Conservation (phyloP, 2,797 vertebrate species). For the Loriculus beryllinus region DNA sequence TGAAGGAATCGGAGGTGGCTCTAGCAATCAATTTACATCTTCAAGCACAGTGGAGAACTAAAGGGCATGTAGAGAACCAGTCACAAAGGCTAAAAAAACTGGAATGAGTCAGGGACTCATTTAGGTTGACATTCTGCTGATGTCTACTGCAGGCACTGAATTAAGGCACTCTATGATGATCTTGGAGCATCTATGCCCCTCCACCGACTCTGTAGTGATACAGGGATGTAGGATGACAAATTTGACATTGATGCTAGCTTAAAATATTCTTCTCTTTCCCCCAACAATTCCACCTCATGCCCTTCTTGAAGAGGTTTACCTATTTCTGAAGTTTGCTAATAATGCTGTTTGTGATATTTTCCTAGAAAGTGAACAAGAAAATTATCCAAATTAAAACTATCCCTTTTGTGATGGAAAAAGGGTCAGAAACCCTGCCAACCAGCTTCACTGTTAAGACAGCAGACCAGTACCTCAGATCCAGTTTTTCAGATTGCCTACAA, state of each 20-base stretch:
- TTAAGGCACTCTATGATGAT: not conserved
- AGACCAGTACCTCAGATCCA: not conserved
- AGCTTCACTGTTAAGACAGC: not conserved
- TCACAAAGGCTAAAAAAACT: not conserved
- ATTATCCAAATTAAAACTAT: not conserved
- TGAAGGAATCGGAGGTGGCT: constrained; percentile 7
- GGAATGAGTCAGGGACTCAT: constrained; percentile 12
- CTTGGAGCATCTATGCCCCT: not conserved
- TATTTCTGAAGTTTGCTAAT: not conserved
- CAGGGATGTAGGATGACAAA: not conserved
- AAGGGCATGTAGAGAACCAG: not conserved
- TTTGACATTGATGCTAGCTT: not conserved
- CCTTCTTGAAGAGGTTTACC: not conserved
- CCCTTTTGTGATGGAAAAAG: not conserved
- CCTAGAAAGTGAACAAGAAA: not conserved
- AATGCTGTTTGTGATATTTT: not conserved
- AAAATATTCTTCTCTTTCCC: not conserved
- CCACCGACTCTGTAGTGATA: not conserved
- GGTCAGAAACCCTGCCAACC: not conserved
- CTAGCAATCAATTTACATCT: not conserved
- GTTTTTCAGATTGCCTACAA: not conserved
- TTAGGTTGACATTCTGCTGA: not conserved
- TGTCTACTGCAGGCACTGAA: not conserved
- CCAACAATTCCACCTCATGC: not conserved
- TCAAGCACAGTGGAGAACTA: not conserved